phyloP scores from a whole-genome alignment of 2,888 invertebrate species.

The Hydraecia micacea region DNA sequence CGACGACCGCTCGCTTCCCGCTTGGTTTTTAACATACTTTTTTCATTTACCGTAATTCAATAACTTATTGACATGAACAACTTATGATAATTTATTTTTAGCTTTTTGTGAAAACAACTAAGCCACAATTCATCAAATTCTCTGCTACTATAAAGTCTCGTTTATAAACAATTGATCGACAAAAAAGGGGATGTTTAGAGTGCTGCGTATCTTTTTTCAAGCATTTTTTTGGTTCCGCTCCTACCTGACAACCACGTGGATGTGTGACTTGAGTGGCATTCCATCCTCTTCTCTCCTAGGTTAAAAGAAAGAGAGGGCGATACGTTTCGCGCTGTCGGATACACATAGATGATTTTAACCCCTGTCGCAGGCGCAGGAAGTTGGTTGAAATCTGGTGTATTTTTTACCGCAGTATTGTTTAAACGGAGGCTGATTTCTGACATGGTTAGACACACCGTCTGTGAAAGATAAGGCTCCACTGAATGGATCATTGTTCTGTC shows the following conservation, averaged over 20 bases:
- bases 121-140: conserved; percentile 80
- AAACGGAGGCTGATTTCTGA: conserved; percentile 84
- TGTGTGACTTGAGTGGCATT: conserved; percentile 77
- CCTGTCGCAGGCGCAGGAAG: conserved; percentile 85
- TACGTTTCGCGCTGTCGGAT: conserved; percentile 78
- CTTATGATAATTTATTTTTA: conserved; percentile 49
- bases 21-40: conserved; percentile 65
- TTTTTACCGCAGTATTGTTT: conserved; percentile 85
- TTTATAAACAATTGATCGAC: conserved; percentile 84
- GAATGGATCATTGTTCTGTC: conserved; percentile 83
- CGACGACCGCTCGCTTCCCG: conserved; percentile 73
- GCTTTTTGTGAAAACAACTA: conserved; percentile 66
- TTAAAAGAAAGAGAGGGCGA: conserved; percentile 72
- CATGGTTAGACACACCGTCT: conserved; percentile 81
- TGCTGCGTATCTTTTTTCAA: conserved; percentile 83
- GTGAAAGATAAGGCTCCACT: conserved; percentile 78
- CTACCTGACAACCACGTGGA: conserved; percentile 88
- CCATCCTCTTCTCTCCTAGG: conserved; percentile 73
- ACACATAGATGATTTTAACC: conserved; percentile 73
- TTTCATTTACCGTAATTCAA: conserved; percentile 73
- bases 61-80: conserved; percentile 68
- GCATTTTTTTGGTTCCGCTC: conserved; percentile 85
- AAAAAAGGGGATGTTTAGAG: conserved; percentile 89
- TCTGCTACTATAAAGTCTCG: conserved; percentile 83
- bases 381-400: conserved; percentile 88